Percentiles rank a stretch among this genome's conserved stretches.
Conservation (phyloP, 2,113 vertebrate genomes). For the Caloenas nicobarica region DNA sequence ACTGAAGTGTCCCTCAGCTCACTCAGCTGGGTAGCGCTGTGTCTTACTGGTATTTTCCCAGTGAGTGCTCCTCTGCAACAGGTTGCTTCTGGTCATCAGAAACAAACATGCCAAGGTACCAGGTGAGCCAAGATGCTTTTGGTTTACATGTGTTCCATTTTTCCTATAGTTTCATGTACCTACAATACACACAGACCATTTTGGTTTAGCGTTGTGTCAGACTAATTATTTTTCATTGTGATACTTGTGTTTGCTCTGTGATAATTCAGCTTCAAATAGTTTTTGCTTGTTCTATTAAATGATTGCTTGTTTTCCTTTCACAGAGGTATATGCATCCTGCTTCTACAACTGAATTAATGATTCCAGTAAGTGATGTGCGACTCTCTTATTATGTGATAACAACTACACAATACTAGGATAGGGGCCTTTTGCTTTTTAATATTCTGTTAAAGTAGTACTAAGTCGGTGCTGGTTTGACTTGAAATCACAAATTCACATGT, state of each 20-base stretch:
- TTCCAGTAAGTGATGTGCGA: not conserved
- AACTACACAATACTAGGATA: not conserved
- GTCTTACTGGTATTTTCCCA: not conserved
- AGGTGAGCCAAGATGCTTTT: not conserved
- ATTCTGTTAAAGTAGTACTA: not conserved
- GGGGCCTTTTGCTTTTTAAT: not conserved
- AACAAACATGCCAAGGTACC: not conserved
- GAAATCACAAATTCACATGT: not conserved
- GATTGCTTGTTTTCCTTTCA: not conserved
- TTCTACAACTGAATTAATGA: not conserved
- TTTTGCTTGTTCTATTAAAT: not conserved
- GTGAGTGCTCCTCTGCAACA: not conserved
- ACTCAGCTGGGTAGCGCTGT: not conserved
- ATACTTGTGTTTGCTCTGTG: accelerated
- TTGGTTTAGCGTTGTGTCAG: not conserved
- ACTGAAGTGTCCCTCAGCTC: not conserved
- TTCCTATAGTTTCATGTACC: not conserved
- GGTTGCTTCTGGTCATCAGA: not conserved
- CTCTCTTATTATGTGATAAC: not conserved
- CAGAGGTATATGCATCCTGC: not conserved
- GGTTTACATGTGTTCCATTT: not conserved
- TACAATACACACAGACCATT: not conserved
- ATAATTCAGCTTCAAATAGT: not conserved
- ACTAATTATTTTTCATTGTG: not conserved
- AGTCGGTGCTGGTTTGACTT: not conserved